Conservation (phyloP, 1,140 invertebrate species). For the Penaeus indicus region DNA sequence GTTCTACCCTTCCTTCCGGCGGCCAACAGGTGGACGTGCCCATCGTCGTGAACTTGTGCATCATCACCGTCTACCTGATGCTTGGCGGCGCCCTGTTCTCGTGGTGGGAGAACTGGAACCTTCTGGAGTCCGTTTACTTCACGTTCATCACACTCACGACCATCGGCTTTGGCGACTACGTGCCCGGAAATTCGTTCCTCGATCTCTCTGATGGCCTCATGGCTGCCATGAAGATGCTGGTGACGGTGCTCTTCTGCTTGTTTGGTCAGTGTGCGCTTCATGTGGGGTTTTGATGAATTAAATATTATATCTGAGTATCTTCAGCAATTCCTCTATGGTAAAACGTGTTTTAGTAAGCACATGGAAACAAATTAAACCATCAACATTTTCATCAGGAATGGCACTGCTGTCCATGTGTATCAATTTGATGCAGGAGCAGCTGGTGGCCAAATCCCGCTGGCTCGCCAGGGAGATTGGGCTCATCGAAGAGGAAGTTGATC, state of each 20-base stretch:
- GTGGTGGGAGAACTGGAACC: conserved; percentile 69
- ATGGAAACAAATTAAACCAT: neutral
- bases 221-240: conserved; percentile 68
- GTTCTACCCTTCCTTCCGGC: conserved; percentile 70
- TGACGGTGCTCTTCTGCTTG: conserved; percentile 72
- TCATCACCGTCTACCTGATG: conserved; percentile 71
- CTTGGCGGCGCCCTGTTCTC: conserved; percentile 69
- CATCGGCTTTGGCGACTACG: conserved; percentile 74
- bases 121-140: conserved; percentile 72
- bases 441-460: conserved; percentile 71
- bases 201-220: conserved; percentile 55
- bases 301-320: no score
- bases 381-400: conserved; percentile 69
- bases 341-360: no score
- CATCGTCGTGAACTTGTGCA: conserved; percentile 70
- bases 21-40: conserved; percentile 64
- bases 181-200: conserved; percentile 70
- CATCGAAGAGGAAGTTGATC: conserved; percentile 66
- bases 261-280: conserved; percentile 68
- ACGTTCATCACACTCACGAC: conserved; percentile 73
- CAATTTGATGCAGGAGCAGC: conserved; percentile 73
- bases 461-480: conserved; percentile 72
- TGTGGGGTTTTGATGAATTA: no score
- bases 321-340: no score
- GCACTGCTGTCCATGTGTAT: conserved; percentile 76